These are phyloP conservation scores for Chaunax sp. DNA, from an alignment of 2,797 vertebrate species.

Conservation along the genomic window DNA sequence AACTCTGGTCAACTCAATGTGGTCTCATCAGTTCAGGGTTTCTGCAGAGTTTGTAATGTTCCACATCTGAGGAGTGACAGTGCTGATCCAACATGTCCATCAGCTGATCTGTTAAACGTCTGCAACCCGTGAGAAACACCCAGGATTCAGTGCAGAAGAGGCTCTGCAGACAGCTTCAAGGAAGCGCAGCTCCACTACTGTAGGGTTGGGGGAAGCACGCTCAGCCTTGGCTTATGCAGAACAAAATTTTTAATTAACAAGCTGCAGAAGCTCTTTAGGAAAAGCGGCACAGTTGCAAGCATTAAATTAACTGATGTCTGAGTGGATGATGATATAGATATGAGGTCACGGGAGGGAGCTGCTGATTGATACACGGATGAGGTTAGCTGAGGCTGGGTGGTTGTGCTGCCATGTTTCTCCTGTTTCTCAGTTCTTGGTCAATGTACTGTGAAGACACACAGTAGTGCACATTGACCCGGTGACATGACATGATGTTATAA, in stretches of 20 bases:
- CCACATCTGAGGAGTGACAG: constrained; percentile 10
- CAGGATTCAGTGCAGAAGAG: constrained; percentile 51
- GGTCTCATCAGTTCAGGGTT: constrained; percentile 5
- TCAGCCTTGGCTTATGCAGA: constrained; percentile 30
- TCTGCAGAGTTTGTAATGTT: constrained; percentile 23
- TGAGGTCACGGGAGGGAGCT: constrained; percentile 59
- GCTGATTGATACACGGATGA: constrained; percentile 49
- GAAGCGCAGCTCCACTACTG: too few relatives aligned
- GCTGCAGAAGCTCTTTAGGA: constrained; percentile 48
- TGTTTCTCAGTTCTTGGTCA: constrained; percentile 14
- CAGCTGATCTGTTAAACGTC: neutral
- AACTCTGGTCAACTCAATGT: too few relatives aligned
- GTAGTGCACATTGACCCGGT: constrained; percentile 18
- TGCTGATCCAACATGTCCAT: constrained; percentile 11
- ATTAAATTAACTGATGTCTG: constrained; percentile 36
- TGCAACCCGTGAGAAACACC: constrained; percentile 47
- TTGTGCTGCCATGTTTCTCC: constrained; percentile 24
- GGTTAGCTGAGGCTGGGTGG: constrained; percentile 54
- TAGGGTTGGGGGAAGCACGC: constrained; percentile 11
- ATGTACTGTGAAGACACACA: constrained; percentile 1
- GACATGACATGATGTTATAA: constrained; percentile 6
- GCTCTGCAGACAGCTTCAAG: constrained; percentile 56
- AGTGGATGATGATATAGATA: constrained; percentile 53
- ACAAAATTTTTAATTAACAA: constrained; percentile 60
- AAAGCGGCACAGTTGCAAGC: constrained; percentile 32